Conservation (phyloP, 2,797 vertebrate genomes). For the Coregonus ussuriensis region DNA sequence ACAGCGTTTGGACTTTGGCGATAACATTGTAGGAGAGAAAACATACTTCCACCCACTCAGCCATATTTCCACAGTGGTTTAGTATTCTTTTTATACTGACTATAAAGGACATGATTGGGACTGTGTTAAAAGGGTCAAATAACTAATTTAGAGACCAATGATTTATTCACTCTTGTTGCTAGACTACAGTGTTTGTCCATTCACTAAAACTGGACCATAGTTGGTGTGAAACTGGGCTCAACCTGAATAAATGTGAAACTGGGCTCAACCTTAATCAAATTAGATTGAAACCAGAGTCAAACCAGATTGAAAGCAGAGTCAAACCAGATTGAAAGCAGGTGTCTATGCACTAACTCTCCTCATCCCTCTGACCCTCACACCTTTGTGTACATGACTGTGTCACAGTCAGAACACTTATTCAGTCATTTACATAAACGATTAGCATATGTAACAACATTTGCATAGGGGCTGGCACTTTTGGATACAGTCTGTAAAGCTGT, state of each 20-base stretch:
- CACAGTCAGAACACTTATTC: slow-evolving; percentile 17
- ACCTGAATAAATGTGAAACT: slow-evolving; percentile 6
- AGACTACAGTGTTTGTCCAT: slow-evolving; percentile 16
- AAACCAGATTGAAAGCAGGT: background rate
- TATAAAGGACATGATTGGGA: slow-evolving; percentile 3
- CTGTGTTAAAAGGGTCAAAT: slow-evolving; percentile 52
- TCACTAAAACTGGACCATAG: slow-evolving; percentile 44
- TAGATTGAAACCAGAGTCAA: slow-evolving; percentile 16
- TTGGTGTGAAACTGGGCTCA: slow-evolving; percentile 20
- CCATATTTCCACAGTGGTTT: slow-evolving; percentile 31
- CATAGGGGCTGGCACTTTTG: slow-evolving; percentile 33
- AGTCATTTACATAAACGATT: slow-evolving; percentile 39
- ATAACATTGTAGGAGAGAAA: background rate
- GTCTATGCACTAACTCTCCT: background rate
- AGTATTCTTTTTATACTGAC: slow-evolving; percentile 52
- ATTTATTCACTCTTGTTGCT: slow-evolving; percentile 35
- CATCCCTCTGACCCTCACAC: slow-evolving; percentile 2
- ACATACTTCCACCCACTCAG: slow-evolving; percentile 32
- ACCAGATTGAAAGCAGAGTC: slow-evolving; percentile 5
- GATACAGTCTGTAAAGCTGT: slow-evolving; percentile 55
- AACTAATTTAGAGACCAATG: slow-evolving; percentile 38
- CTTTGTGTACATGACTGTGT: slow-evolving; percentile 8
- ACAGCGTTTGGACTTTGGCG: background rate
- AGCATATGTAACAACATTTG: slow-evolving; percentile 57
- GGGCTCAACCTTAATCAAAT: slow-evolving; percentile 32